Evolutionary conservation across 2,888 invertebrate species (phyloP).

Genomic region (Malthinus flaveolus): DNA sequence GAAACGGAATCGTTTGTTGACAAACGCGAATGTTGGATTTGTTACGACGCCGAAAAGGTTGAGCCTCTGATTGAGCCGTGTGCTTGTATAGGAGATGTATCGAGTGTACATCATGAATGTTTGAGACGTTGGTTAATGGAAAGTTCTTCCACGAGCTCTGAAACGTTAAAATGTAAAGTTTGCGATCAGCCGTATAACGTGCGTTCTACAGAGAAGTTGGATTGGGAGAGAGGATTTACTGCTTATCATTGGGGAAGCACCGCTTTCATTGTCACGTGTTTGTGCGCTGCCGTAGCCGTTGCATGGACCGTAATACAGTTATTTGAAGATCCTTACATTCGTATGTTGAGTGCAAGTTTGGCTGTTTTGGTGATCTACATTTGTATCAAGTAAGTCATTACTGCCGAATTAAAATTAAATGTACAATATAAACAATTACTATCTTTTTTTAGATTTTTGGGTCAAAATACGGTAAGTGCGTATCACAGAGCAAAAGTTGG

Average conservation of each 20-base stretch:
- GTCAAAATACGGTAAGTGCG: constrained; percentile 85
- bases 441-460: constrained; percentile 69
- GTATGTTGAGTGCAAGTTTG: constrained; percentile 79
- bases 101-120: constrained; percentile 89
- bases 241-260: constrained; percentile 84
- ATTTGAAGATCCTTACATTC: constrained; percentile 74
- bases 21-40: constrained; percentile 88
- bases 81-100: constrained; percentile 89
- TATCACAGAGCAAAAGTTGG: constrained; percentile 90
- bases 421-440: neutral
- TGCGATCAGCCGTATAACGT: constrained; percentile 83
- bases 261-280: constrained; percentile 73
- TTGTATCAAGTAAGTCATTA: constrained; percentile 69
- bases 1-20: constrained; percentile 61
- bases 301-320: constrained; percentile 82
- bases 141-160: constrained; percentile 53
- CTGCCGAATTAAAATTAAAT: neutral
- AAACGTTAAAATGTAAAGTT: constrained; percentile 71
- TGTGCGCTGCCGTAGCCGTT: constrained; percentile 76
- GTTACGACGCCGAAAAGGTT: constrained; percentile 79
- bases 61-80: constrained; percentile 90
- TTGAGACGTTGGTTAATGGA: constrained; percentile 88
- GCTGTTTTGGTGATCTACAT: constrained; percentile 83
- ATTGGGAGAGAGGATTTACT: constrained; percentile 84
- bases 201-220: constrained; percentile 74